Conservation (phyloP, 2,113 vertebrate species). For the Archilochus colubris region DNA sequence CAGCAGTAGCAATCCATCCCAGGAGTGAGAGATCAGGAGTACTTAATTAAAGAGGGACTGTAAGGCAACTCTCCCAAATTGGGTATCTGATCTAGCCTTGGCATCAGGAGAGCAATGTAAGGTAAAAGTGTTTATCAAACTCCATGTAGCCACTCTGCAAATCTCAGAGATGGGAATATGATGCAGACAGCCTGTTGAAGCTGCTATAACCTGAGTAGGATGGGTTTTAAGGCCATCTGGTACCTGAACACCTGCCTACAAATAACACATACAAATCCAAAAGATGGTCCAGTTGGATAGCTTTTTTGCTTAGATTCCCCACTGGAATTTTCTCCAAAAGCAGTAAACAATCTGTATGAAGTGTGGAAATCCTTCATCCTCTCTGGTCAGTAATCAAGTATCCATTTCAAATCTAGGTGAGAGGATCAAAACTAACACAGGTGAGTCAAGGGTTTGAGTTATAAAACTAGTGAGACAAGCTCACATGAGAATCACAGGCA, state of each 20-base stretch:
- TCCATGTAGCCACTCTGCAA: constrained; percentile 56
- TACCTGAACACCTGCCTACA: constrained; percentile 71
- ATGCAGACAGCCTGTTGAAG: constrained; percentile 64
- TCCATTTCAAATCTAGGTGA: constrained; percentile 9
- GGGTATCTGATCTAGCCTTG: constrained; percentile 69
- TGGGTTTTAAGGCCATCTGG: constrained; percentile 70
- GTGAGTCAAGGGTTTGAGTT: neutral
- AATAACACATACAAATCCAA: constrained; percentile 56
- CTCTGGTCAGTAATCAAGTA: constrained; percentile 12
- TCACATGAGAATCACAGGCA: neutral
- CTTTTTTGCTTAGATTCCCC: constrained; percentile 36
- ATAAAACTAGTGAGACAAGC: neutral
- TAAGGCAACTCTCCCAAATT: constrained; percentile 70
- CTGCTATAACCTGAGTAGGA: constrained; percentile 66
- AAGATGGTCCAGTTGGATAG: constrained; percentile 58
- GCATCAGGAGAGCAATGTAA: constrained; percentile 68
- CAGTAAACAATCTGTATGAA: constrained; percentile 39
- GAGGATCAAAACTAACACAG: neutral
- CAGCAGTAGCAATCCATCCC: constrained; percentile 68
- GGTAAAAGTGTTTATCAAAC: constrained; percentile 69
- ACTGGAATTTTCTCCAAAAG: constrained; percentile 57
- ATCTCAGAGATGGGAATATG: constrained; percentile 72
- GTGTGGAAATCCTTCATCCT: neutral
- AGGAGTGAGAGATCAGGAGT: constrained; percentile 65
- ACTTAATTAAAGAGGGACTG: constrained; percentile 75